phyloP scores from a whole-genome alignment of 2,113 vertebrate species.

The Thryonomys swinderianus region DNA sequence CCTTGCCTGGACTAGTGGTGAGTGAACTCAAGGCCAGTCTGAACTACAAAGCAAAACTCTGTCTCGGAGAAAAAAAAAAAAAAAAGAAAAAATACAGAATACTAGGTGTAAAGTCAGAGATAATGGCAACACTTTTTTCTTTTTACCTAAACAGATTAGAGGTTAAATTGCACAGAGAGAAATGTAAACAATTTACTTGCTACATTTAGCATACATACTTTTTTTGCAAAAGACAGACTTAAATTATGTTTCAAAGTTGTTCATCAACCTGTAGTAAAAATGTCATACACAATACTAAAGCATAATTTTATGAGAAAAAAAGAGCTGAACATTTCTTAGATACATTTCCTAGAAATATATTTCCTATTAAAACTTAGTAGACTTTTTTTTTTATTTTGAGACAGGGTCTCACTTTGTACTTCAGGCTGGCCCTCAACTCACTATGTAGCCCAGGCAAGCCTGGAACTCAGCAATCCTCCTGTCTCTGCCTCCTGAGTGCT shows the following conservation, averaged over 20 bases:
- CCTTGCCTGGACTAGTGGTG: too few relatives aligned
- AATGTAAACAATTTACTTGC: not conserved
- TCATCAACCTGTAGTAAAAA: slow-evolving; percentile 2
- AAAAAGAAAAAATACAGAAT: slow-evolving; percentile 44
- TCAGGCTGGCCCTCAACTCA: too few relatives aligned
- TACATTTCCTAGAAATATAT: slow-evolving; percentile 16
- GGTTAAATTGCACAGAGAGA: not conserved
- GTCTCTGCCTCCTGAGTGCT: too few relatives aligned
- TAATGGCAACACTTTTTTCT: not conserved
- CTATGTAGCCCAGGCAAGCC: too few relatives aligned
- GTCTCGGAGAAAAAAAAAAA: too few relatives aligned
- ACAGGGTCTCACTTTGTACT: too few relatives aligned
- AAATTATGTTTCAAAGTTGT: not conserved
- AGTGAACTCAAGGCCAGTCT: too few relatives aligned
- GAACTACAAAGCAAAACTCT: too few relatives aligned
- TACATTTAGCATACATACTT: slow-evolving; percentile 26
- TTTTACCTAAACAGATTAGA: not conserved
- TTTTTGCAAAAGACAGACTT: slow-evolving; percentile 43
- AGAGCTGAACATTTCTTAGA: not conserved
- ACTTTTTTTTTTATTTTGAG: too few relatives aligned
- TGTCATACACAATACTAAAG: not conserved
- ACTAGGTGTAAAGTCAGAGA: slow-evolving; percentile 31
- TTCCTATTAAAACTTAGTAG: not conserved
- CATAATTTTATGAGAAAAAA: slow-evolving; percentile 3
- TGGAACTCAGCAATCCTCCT: too few relatives aligned